Evolutionary conservation across 2,113 vertebrate genomes (phyloP).

Genomic region (Rostratula benghalensis): DNA sequence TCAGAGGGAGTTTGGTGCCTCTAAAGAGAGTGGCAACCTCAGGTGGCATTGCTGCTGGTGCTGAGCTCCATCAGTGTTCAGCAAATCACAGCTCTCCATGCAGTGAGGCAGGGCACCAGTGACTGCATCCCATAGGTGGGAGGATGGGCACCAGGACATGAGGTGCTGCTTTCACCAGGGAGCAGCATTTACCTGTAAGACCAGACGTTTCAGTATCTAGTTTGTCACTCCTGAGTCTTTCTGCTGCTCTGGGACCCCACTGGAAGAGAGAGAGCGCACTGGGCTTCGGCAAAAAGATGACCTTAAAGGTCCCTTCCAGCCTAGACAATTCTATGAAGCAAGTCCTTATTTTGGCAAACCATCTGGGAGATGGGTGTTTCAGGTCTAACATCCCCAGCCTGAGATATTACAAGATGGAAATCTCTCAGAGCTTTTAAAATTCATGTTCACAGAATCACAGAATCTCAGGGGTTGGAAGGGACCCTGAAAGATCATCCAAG

Average conservation of each 20-base stretch:
- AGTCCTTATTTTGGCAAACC: neutral
- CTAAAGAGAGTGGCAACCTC: neutral
- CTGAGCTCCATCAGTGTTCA: neutral
- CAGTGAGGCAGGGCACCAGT: neutral
- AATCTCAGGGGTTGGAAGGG: too few species aligned
- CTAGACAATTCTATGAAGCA: too few species aligned
- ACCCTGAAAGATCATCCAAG: too few species aligned
- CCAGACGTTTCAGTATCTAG: neutral
- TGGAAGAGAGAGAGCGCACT: neutral
- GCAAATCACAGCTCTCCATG: neutral
- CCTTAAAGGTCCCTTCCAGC: too few species aligned
- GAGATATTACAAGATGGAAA: neutral
- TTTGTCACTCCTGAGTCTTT: neutral
- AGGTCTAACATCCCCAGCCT: neutral
- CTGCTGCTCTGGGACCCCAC: neutral
- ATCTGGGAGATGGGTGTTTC: fast-evolving
- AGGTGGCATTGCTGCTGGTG: neutral
- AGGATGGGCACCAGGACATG: neutral
- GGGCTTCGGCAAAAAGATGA: neutral
- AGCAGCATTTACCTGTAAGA: neutral
- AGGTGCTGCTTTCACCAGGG: neutral
- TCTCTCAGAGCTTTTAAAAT: neutral
- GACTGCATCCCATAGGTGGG: too few species aligned
- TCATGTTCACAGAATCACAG: too few species aligned
- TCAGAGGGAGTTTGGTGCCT: neutral